Conservation (phyloP, 92 coral and sea anemone species). For the Diadumene lineata region DNA sequence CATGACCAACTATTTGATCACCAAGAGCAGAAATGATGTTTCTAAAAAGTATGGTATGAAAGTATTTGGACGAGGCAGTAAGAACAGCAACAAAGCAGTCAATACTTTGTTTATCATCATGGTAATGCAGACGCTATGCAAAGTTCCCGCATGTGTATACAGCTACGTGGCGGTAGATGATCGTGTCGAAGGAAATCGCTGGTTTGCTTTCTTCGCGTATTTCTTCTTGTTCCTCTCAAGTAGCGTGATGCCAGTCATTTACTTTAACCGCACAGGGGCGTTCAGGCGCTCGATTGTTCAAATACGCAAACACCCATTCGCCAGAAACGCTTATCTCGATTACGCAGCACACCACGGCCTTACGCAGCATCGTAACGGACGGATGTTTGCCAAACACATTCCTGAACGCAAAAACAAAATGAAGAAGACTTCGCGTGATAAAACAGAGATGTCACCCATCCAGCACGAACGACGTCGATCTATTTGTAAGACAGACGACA, state of each 20-base stretch:
- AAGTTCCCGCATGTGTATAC: constrained; percentile 31
- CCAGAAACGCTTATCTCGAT: constrained; percentile 24
- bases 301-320: constrained; percentile 21
- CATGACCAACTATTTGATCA: constrained; percentile 16
- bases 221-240: constrained; percentile 46
- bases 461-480: background rate
- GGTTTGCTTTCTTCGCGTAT: constrained; percentile 46
- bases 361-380: constrained; percentile 22
- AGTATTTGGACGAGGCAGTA: constrained; percentile 26
- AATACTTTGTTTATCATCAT: constrained; percentile 18
- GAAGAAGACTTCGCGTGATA: background rate
- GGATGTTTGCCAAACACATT: background rate
- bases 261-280: constrained; percentile 36
- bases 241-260: constrained; percentile 42
- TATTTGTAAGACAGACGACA: background rate
- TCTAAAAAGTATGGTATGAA: constrained; percentile 16
- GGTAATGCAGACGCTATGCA: constrained; percentile 26
- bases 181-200: constrained; percentile 31
- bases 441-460: background rate
- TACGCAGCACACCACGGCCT: constrained; percentile 20
- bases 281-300: constrained; percentile 48
- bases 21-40: constrained; percentile 17
- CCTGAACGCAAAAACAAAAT: background rate
- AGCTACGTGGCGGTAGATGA: constrained; percentile 34
- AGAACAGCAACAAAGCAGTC: constrained; percentile 21